These are phyloP conservation scores for Andricus grossulariae DNA, from an alignment of 1,140 invertebrate species.

Conservation along the genomic window DNA sequence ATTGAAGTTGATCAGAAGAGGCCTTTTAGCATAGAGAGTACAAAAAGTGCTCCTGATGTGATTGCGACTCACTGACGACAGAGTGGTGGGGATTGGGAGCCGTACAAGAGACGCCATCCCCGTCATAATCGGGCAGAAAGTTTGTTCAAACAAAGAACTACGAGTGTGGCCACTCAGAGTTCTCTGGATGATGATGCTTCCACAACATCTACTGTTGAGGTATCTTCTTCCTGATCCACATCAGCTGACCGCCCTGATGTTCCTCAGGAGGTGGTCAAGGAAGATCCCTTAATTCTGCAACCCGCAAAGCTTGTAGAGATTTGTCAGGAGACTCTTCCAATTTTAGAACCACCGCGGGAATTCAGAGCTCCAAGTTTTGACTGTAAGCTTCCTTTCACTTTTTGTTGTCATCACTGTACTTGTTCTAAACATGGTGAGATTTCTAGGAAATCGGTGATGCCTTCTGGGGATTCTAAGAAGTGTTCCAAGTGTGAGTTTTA, in stretches of 20 bases:
- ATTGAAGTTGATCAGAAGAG: constrained; percentile 81
- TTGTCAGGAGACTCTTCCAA: constrained; percentile 47
- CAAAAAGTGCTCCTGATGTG: constrained; percentile 91
- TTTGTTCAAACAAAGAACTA: constrained; percentile 17
- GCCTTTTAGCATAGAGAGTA: constrained; percentile 85
- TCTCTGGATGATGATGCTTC: constrained; percentile 67
- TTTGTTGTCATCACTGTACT: constrained; percentile 57
- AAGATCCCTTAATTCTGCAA: constrained; percentile 42
- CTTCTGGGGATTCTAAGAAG: constrained; percentile 61
- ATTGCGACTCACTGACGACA: constrained; percentile 88
- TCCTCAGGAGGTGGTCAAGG: constrained; percentile 30
- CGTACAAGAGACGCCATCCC: constrained; percentile 77
- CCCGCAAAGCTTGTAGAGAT: not conserved
- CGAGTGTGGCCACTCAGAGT: constrained; percentile 69
- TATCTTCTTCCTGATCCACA: constrained; percentile 68
- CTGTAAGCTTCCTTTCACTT: constrained; percentile 43
- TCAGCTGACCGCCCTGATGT: constrained; percentile 29
- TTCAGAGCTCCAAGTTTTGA: constrained; percentile 53
- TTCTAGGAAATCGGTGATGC: constrained; percentile 53
- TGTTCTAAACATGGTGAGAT: constrained; percentile 62
- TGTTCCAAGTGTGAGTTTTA: constrained; percentile 61
- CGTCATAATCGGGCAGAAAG: constrained; percentile 60
- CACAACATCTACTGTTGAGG: constrained; percentile 59
- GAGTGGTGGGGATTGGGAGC: constrained; percentile 77
- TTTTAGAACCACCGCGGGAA: constrained; percentile 61